Conservation (phyloP, 2,797 vertebrate species). For the Onychomys leucogaster region DNA sequence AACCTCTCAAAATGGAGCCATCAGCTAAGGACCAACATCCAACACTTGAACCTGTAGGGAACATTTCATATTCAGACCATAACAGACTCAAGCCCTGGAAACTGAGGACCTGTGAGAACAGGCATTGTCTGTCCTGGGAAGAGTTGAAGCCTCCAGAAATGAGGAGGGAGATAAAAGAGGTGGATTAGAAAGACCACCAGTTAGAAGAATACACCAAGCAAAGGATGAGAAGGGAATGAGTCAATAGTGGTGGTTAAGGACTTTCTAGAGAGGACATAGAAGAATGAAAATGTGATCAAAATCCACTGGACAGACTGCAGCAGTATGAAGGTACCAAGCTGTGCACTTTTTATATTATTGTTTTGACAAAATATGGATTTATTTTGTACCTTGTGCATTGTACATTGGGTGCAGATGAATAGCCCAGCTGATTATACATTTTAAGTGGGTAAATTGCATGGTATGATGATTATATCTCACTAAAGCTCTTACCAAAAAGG, state of each 20-base stretch:
- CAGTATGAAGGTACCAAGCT: not conserved
- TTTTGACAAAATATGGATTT: not conserved
- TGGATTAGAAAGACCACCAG: accelerated
- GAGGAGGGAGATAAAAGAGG: not conserved
- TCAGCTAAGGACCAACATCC: not conserved
- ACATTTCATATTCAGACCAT: not conserved
- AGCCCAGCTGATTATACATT: not conserved
- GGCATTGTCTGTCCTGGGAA: not conserved
- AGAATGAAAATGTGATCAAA: not conserved
- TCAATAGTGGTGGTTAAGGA: not conserved
- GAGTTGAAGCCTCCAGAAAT: not conserved
- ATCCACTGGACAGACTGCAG: not conserved
- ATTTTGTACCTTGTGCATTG: not conserved
- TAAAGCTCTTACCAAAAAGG: not conserved
- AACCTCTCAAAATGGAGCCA: not conserved
- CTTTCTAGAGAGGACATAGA: not conserved
- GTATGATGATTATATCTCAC: not conserved
- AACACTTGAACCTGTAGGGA: not conserved
- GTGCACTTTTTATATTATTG: not conserved
- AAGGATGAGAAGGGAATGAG: not conserved
- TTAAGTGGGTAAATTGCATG: not conserved
- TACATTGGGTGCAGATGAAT: not conserved
- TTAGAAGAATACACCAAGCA: too few relatives aligned
- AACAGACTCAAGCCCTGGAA: not conserved
- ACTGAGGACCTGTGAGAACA: not conserved